Evolutionary conservation across 2,888 invertebrate genomes (phyloP), one percentile per base, ranked within the genome.

Genomic region (Tiphia femorata): DNA sequence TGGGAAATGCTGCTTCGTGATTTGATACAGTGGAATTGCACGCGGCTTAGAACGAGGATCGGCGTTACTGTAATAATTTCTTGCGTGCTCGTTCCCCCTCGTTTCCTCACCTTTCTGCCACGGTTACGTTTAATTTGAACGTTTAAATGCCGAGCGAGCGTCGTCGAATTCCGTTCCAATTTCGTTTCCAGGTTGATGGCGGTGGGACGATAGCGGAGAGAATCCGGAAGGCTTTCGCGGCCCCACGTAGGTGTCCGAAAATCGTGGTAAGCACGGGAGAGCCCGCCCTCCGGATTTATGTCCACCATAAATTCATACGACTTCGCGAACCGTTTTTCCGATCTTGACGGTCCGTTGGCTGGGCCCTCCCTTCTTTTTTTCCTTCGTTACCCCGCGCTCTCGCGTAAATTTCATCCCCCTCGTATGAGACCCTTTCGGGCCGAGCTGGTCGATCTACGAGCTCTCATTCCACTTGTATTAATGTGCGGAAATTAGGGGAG

Each of bases 261-360:
- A 67, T 65, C 65, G 62, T 60, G 58, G 63, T 33, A 14, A 55
- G 37, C 48, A 50, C 56, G 59, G n/a, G n/a, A n/a, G n/a, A 53
- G 46, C 48, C 55, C 50, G 53, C 57, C 49, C 38, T 37, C 12
- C 74, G 72, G 73, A 82, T 82, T 82, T 81, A 82, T 81, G 80
- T 70, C 62, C 61, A 63, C 68, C 78, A 80, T 82, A 82, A 81
- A 82, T 82, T 79, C 79, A 78, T 78, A 74, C 74, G 73, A 78
- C 75, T 77, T 73, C 71, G 69, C 68, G 64, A 70, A 67, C 66
- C 63, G 69, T 74, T 76, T 80, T 75, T 72, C 72, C 76, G 68
- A 74, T 76, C 72, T 70, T 66, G 68, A 55, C n/a, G 58, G 62
- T 59, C 62, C 58, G 60, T 64, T 58, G 49, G 60, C 64, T 54